These are phyloP conservation scores for Campylomormyrus tamandua DNA, from an alignment of 2,113 vertebrate species.

Conservation along the genomic window DNA sequence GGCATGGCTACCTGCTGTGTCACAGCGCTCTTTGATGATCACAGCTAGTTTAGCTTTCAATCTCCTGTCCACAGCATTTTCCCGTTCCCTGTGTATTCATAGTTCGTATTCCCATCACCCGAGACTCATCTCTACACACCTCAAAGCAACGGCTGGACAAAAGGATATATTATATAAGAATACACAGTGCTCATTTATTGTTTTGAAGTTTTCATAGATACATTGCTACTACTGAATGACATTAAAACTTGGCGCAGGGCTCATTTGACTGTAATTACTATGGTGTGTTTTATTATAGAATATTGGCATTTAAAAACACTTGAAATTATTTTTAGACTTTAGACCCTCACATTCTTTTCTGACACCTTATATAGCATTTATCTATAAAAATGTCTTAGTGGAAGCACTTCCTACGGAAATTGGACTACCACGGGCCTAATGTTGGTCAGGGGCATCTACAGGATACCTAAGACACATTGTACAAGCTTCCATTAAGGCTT, in stretches of 20 bases:
- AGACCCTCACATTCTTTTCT: neutral
- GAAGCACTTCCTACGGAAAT: neutral
- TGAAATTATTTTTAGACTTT: neutral
- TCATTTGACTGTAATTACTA: neutral
- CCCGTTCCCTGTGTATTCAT: neutral
- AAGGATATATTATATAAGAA: neutral
- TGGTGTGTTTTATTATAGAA: neutral
- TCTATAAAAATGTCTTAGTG: neutral
- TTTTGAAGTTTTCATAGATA: neutral
- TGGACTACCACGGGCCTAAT: neutral
- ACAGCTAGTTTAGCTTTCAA: neutral
- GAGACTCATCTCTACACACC: neutral
- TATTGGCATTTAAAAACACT: neutral
- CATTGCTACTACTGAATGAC: neutral
- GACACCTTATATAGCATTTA: neutral
- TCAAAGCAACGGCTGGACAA: neutral
- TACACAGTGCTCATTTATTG: neutral
- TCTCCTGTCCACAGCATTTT: neutral
- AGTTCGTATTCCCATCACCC: neutral
- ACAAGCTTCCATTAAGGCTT: neutral
- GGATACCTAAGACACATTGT: neutral
- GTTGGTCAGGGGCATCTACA: neutral
- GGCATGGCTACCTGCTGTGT: neutral
- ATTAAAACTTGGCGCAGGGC: neutral
- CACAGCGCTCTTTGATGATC: neutral